Evolutionary conservation across 1,140 invertebrate species (phyloP).

Genomic region (Aporrectodea caliginosa): DNA sequence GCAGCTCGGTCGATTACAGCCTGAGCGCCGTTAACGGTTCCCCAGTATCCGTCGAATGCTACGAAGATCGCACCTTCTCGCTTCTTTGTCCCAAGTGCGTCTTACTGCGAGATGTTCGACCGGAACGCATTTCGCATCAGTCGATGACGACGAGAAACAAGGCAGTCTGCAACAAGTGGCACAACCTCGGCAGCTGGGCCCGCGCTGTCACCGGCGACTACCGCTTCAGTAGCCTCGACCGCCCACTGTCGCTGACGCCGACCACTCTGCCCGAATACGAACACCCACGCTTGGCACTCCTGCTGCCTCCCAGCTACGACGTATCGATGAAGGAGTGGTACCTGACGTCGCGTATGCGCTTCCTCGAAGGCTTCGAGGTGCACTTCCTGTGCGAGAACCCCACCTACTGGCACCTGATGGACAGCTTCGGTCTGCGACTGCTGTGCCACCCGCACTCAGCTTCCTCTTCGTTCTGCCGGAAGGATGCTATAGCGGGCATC

Average conservation of each 20-base stretch:
- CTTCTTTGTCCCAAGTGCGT: constrained; percentile 33
- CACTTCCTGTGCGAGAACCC: constrained; percentile 34
- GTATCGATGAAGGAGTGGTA: constrained; percentile 27
- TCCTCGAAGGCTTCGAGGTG: constrained; percentile 33
- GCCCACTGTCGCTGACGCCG: neutral
- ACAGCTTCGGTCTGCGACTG: constrained; percentile 21
- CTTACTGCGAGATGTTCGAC: constrained; percentile 17
- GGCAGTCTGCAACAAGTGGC: constrained; percentile 31
- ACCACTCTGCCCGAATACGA: constrained; percentile 31
- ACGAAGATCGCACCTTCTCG: constrained; percentile 15
- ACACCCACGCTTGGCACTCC: constrained; percentile 28
- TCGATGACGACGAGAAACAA: constrained; percentile 21
- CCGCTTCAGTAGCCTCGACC: neutral
- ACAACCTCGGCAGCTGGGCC: constrained; percentile 32
- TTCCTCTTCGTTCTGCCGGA: neutral
- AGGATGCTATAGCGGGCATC: neutral
- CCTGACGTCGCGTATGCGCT: constrained; percentile 6
- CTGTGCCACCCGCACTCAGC: neutral
- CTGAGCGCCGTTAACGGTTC: neutral
- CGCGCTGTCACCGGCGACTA: constrained; percentile 30
- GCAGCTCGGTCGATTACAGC: neutral
- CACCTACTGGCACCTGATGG: constrained; percentile 28
- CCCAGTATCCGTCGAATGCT: neutral
- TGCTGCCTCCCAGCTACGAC: constrained; percentile 20
- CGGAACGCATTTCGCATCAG: constrained; percentile 27